These are phyloP conservation scores for Drosophila meridionalis DNA, from an alignment of 2,888 invertebrate genomes.

Conservation along the genomic window DNA sequence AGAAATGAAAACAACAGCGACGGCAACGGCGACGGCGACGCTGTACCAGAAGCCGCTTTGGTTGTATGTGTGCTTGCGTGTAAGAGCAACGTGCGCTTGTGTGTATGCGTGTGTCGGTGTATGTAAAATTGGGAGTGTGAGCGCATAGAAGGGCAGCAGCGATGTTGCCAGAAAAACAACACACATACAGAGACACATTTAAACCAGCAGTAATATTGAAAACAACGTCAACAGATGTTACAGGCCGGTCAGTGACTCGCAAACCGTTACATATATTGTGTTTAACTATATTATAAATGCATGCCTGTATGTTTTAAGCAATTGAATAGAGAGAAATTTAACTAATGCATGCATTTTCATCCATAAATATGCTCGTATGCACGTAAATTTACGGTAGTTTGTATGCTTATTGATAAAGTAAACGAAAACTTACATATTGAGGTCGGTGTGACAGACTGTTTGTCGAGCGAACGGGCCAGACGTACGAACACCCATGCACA, in stretches of 20 bases:
- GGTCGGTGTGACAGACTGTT: slow-evolving; percentile 65
- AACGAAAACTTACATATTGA: slow-evolving; percentile 55
- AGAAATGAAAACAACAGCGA: slow-evolving; percentile 58
- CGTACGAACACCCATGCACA: not conserved
- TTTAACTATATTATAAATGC: slow-evolving; percentile 10
- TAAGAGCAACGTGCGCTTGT: not conserved
- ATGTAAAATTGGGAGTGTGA: slow-evolving; percentile 35
- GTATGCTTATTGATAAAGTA: slow-evolving; percentile 63
- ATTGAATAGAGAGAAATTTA: slow-evolving; percentile 36
- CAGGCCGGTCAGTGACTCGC: slow-evolving; percentile 43
- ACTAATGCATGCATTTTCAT: slow-evolving; percentile 10
- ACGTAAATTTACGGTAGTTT: slow-evolving; percentile 39
- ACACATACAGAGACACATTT: slow-evolving; percentile 20
- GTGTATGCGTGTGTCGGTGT: slow-evolving; percentile 6
- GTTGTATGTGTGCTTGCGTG: slow-evolving; percentile 11
- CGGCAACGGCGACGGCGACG: slow-evolving; percentile 9
- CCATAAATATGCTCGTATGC: slow-evolving; percentile 1
- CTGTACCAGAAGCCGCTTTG: slow-evolving; percentile 39
- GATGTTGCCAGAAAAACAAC: slow-evolving; percentile 56
- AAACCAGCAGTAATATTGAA: slow-evolving; percentile 8
- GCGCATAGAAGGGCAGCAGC: slow-evolving; percentile 39
- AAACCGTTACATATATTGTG: slow-evolving; percentile 24
- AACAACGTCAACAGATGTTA: slow-evolving; percentile 49
- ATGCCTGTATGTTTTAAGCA: slow-evolving; percentile 11
- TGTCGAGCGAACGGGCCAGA: slow-evolving; percentile 23